Percentiles rank a stretch among this genome's conserved stretches.
Evolutionary conservation across 1,140 invertebrate species (phyloP).

Genomic region (Myzus persicae): DNA sequence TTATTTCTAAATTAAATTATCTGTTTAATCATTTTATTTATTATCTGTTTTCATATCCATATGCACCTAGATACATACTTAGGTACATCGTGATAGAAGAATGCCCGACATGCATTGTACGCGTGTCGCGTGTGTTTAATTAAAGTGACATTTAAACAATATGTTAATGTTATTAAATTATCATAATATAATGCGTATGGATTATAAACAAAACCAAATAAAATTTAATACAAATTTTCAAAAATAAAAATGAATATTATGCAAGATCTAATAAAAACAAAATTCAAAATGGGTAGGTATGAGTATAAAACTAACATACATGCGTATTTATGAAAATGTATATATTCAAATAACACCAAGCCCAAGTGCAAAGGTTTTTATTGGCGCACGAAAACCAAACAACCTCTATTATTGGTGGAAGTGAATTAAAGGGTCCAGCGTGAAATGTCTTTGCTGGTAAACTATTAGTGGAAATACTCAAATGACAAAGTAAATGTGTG

Average conservation of each 20-base stretch:
- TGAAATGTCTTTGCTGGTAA: neutral
- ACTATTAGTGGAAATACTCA: neutral
- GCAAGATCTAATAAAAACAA: neutral
- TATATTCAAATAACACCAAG: neutral
- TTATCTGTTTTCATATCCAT: neutral
- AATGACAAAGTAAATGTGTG: slow-evolving; percentile 7
- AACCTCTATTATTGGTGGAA: slow-evolving; percentile 1
- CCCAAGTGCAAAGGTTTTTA: neutral
- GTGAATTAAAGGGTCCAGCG: neutral
- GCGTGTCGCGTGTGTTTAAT: neutral
- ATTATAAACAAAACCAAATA: neutral
- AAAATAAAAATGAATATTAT: neutral
- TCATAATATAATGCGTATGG: neutral
- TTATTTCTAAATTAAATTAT: neutral
- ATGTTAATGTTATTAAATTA: neutral
- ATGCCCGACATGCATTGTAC: neutral
- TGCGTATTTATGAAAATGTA: no score
- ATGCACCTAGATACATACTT: neutral
- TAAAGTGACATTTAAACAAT: neutral
- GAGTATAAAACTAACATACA: neutral
- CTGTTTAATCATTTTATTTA: neutral
- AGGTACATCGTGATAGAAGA: no score
- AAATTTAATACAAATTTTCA: neutral
- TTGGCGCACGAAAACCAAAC: neutral
- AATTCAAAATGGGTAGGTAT: neutral